Conservation (phyloP, 2,888 invertebrate genomes). For the Phasia obesa region DNA sequence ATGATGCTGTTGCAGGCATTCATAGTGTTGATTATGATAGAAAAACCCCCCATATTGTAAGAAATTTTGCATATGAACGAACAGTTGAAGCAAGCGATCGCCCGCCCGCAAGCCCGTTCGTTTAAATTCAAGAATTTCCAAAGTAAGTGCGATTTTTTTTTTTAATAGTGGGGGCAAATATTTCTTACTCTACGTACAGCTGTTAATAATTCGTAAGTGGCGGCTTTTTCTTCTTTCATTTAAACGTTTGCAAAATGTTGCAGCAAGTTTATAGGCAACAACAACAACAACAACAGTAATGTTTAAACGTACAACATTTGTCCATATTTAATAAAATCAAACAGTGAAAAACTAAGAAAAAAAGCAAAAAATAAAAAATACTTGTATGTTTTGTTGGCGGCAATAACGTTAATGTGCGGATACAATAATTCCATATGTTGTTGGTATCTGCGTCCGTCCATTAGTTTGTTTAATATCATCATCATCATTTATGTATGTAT, state of each 20-base stretch:
- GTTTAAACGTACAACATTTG: slow-evolving; percentile 38
- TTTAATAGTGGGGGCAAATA: slow-evolving; percentile 79
- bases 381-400: slow-evolving; percentile 36
- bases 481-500: slow-evolving; percentile 27
- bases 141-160: slow-evolving; percentile 79
- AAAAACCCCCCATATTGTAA: slow-evolving; percentile 58
- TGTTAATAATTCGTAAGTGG: slow-evolving; percentile 46
- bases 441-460: slow-evolving; percentile 18
- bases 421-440: slow-evolving; percentile 61
- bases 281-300: slow-evolving; percentile 20
- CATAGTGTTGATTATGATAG: slow-evolving; percentile 27
- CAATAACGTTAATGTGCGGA: slow-evolving; percentile 59
- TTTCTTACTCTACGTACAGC: slow-evolving; percentile 23
- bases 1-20: slow-evolving; percentile 36
- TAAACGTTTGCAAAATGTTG: slow-evolving; percentile 44
- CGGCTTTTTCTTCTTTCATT: slow-evolving; percentile 64
- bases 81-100: neutral
- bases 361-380: too few relatives aligned
- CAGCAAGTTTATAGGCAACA: slow-evolving; percentile 13
- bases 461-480: slow-evolving; percentile 18
- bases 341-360: slow-evolving; percentile 2
- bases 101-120: slow-evolving; percentile 31
- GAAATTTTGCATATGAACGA: slow-evolving; percentile 38
- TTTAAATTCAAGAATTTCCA: slow-evolving; percentile 19
- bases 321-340: slow-evolving; percentile 58